A percentile compares a stretch with the other conserved stretches of the same genome.
Evolutionary conservation across 1,140 invertebrate species (phyloP).

Genomic region (Drosophila orosa): DNA sequence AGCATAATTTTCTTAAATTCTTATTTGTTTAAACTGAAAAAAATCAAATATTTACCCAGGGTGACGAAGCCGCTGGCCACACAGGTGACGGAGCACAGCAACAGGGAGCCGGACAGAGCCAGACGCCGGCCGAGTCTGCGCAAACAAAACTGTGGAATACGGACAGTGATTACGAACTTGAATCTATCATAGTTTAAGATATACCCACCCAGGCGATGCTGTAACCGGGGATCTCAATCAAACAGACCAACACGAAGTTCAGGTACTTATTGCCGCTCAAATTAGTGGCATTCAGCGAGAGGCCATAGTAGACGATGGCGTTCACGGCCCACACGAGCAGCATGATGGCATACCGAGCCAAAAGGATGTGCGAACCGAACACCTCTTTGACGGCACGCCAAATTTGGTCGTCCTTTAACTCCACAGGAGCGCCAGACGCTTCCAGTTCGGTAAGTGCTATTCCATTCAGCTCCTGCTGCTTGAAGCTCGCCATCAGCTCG

Average conservation of each 20-base stretch:
- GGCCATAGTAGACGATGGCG: constrained; percentile 89
- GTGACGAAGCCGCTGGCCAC: constrained; percentile 82
- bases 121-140: constrained; percentile 85
- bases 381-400: constrained; percentile 83
- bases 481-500: constrained; percentile 77
- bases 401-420: constrained; percentile 59
- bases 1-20: too few species aligned
- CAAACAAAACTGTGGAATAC: constrained; percentile 79
- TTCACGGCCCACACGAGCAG: constrained; percentile 88
- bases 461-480: constrained; percentile 56
- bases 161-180: background rate
- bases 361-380: constrained; percentile 84
- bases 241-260: constrained; percentile 86
- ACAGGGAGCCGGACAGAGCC: constrained; percentile 85
- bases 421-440: background rate
- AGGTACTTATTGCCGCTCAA: constrained; percentile 88
- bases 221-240: constrained; percentile 88
- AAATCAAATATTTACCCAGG: constrained; percentile 13
- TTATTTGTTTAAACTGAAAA: background rate
- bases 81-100: constrained; percentile 86
- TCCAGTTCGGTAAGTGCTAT: background rate
- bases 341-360: constrained; percentile 84
- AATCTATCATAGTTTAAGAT: too few species aligned
- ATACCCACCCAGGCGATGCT: constrained; percentile 75
- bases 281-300: constrained; percentile 89